Conservation (phyloP, 2,113 vertebrate species). For the Caloenas nicobarica region DNA sequence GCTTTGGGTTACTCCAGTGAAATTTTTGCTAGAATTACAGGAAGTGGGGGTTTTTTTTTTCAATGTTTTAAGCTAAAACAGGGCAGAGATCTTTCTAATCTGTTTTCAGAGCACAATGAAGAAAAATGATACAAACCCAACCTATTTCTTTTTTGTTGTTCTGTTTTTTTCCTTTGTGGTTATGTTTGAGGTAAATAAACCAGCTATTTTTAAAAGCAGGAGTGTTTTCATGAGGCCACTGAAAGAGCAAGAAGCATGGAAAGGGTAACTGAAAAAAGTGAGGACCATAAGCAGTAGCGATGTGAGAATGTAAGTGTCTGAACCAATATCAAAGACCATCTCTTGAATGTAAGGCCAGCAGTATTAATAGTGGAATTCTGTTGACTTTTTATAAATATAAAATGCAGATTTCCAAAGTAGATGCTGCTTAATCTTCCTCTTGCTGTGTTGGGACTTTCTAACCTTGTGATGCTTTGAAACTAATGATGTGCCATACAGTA, state of each 20-base stretch:
- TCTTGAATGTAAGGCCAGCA: not conserved
- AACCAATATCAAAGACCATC: accelerated
- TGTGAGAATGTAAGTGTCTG: not conserved
- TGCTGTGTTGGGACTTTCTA: not conserved
- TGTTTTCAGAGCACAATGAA: not conserved
- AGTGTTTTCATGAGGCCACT: not conserved
- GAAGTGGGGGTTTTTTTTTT: not conserved
- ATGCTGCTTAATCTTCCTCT: not conserved
- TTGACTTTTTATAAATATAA: not conserved
- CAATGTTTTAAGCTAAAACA: not conserved
- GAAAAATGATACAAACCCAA: not conserved
- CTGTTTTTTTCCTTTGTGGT: not conserved
- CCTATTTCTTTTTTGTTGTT: not conserved
- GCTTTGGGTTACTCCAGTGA: not conserved
- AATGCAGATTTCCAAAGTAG: not conserved
- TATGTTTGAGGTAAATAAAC: not conserved
- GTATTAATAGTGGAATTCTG: not conserved
- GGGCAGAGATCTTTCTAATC: not conserved
- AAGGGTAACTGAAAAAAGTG: not conserved
- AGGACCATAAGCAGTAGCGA: accelerated
- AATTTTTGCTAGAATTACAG: not conserved
- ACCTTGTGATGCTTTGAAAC: not conserved
- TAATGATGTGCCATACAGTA: not conserved
- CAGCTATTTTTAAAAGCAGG: not conserved
- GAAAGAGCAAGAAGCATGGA: not conserved